A percentile compares a stretch with the other conserved stretches of the same genome.
Conservation (phyloP, 2,888 invertebrate species). For the Dryococelus australis region DNA sequence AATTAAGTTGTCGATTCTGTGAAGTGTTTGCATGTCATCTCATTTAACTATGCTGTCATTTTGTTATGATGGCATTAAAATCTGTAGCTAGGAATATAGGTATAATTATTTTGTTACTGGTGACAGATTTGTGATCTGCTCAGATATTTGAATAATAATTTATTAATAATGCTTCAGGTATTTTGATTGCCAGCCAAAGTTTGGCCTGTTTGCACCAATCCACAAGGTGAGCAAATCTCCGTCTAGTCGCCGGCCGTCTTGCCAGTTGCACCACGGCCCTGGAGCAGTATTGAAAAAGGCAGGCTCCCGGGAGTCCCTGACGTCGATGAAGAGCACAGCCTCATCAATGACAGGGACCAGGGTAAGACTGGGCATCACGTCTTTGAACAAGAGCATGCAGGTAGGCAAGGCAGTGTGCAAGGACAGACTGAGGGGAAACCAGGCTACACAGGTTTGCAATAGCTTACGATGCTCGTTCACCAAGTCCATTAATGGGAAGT, state of each 20-base stretch:
- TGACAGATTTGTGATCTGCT: slow-evolving; percentile 50
- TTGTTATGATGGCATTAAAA: no score
- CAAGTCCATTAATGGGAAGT: no score
- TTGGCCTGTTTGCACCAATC: slow-evolving; percentile 92
- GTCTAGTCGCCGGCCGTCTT: slow-evolving; percentile 70
- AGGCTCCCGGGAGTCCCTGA: slow-evolving; percentile 87
- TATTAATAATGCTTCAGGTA: slow-evolving; percentile 70
- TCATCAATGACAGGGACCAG: slow-evolving; percentile 64
- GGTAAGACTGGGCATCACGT: slow-evolving; percentile 80
- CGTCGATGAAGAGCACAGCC: slow-evolving; percentile 61
- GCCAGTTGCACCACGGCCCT: slow-evolving; percentile 68
- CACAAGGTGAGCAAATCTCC: slow-evolving; percentile 90
- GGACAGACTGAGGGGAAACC: not conserved
- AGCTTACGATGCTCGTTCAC: no score
- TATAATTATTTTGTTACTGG: no score
- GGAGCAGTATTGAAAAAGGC: slow-evolving; percentile 66
- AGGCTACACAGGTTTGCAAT: not conserved
- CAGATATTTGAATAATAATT: slow-evolving; percentile 66
- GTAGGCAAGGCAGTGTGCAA: slow-evolving; percentile 29
- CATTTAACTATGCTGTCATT: no score
- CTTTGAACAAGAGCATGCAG: slow-evolving; percentile 56
- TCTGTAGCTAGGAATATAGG: no score
- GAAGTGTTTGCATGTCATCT: no score
- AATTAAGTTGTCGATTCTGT: no score
- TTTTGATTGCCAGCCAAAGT: slow-evolving; percentile 89